phyloP scores from a whole-genome alignment of 2,797 vertebrate species.

The Phataginus tetradactyla region DNA sequence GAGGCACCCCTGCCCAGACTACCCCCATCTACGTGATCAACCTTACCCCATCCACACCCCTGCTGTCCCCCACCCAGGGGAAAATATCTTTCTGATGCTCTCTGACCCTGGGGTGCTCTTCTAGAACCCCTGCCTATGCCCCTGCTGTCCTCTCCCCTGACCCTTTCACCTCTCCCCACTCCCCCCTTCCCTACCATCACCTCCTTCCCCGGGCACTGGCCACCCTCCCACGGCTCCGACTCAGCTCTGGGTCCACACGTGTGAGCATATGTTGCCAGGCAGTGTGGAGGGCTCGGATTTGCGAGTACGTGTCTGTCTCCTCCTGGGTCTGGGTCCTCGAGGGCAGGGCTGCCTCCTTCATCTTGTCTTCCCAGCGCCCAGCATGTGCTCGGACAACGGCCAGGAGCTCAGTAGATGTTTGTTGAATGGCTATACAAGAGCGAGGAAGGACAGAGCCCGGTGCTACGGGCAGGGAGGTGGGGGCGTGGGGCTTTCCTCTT shows the following conservation, averaged over 20 bases:
- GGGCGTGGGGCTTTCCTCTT: background rate
- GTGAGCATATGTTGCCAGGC: background rate
- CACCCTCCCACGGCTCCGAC: background rate
- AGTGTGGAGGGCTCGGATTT: background rate
- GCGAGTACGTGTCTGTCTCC: background rate
- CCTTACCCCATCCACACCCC: accelerated
- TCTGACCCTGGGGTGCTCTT: background rate
- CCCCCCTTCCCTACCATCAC: background rate
- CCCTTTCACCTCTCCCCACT: background rate
- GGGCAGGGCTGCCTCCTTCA: background rate
- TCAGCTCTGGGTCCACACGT: background rate
- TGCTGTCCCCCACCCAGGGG: no score
- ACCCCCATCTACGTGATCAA: background rate
- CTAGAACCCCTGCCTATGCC: background rate
- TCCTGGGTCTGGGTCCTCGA: background rate
- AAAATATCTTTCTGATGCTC: background rate
- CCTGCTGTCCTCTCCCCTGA: background rate
- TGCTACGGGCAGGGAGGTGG: background rate
- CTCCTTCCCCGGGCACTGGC: background rate
- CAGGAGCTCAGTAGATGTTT: background rate
- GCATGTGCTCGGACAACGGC: background rate
- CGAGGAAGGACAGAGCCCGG: background rate
- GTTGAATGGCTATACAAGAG: background rate
- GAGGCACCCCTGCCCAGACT: background rate
- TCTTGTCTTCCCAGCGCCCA: background rate